Base-by-base conservation (phyloP, 2,888 invertebrate species). In the Stenodera caucasica region DNA sequence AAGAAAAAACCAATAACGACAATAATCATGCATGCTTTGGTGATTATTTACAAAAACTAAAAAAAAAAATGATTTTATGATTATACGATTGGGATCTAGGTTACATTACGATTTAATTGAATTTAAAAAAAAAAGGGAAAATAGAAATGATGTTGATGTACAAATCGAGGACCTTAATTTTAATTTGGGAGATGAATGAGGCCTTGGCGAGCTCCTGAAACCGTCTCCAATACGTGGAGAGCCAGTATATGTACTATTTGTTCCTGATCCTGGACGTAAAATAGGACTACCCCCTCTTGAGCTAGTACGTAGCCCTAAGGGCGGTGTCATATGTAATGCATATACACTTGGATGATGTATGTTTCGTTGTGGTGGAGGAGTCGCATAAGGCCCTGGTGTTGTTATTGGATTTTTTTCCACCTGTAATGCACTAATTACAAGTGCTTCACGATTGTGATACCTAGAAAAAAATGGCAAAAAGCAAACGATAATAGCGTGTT, bases 381-480 rank as follows among this genome's bases (percentile, higher is more conserved):
- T 89, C 15, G 88, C 85, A 67, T 86, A 88, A 1, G 93, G 93
- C 49, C 93, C 93, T n/a, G 92, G 92, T 61, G 92, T 92, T 45
- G 91, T 90, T 66, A 94, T 89, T 55, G 94, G 94, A 82, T 94
- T 90, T 81, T 94, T 95, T 81, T 95, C 95, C 70, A 95, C 94
- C 84, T 95, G 94, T 63, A 96, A 85, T 56, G 95, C 94, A 79
- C 94, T 94, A 82, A 95, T 92, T 61, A 95, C 95, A 69, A 96
- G 90, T 61, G 94, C 94, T 81, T 94, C 93, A 69, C 95, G 88
- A 80, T 93, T 93, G 83, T 95, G 93, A 82, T 95, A 95, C 82
- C 95, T 95, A 81, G 74, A 82, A 82, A 70, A 57, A 45, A 4
- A 11, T 6, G 45, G 15, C 52, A 57, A 61, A 65, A 67, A 67